A percentile compares a stretch with the other conserved stretches of the same genome.
phyloP scores from a whole-genome alignment of 2,888 invertebrate genomes.

The Ochropleura leucogaster region DNA sequence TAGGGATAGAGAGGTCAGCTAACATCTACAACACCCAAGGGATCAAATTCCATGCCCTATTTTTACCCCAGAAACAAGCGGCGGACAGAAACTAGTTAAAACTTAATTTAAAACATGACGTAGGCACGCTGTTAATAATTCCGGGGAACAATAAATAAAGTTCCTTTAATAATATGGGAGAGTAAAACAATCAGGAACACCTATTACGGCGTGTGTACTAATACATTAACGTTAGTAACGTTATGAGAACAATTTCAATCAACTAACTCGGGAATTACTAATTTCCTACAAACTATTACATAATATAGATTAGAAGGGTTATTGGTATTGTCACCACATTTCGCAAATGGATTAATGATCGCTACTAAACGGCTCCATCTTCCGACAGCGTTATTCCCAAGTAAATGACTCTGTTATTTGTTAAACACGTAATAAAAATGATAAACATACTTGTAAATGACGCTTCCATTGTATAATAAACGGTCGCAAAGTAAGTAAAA shows the following conservation, averaged over 20 bases:
- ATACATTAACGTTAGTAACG: conserved; percentile 43
- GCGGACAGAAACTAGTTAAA: conserved; percentile 49
- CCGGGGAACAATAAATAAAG: conserved; percentile 27
- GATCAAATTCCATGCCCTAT: conserved; percentile 38
- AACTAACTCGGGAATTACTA: conserved; percentile 26
- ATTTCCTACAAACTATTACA: background rate
- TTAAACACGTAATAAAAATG: conserved; percentile 50
- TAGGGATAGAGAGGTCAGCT: conserved; percentile 23
- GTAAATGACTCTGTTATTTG: conserved; percentile 21
- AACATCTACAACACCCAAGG: conserved; percentile 32
- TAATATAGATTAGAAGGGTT: background rate
- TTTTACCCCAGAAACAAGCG: conserved; percentile 40
- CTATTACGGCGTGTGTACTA: conserved; percentile 24
- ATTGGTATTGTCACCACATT: background rate
- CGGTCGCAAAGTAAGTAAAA: conserved; percentile 78
- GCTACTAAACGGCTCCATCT: background rate
- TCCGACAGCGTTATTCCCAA: background rate
- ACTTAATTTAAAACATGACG: conserved; percentile 40
- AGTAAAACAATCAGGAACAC: conserved; percentile 27
- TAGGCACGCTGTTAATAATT: conserved; percentile 47
- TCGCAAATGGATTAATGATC: background rate
- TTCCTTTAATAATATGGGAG: conserved; percentile 22
- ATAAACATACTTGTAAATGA: conserved; percentile 56
- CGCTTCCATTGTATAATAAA: conserved; percentile 70
- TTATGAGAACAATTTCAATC: conserved; percentile 44